A percentile compares a stretch with the other conserved stretches of the same genome.
Conservation (phyloP, 2,797 vertebrate species). For the Falco concolor region DNA sequence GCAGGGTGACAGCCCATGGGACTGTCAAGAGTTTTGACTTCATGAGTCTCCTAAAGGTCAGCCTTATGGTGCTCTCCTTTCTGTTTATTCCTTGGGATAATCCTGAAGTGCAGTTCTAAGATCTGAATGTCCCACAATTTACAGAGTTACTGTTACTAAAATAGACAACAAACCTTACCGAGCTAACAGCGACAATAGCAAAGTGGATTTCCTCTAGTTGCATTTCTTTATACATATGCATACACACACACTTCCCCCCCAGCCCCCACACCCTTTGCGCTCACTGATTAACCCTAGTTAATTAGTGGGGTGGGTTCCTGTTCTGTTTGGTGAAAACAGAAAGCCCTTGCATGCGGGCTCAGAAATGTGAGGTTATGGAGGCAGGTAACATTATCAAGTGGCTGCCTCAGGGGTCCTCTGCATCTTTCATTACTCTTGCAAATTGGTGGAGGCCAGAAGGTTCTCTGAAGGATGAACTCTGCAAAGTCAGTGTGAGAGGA, state of each 20-base stretch:
- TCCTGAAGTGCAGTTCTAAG: neutral
- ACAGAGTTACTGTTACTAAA: neutral
- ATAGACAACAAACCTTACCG: neutral
- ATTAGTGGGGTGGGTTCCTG: neutral
- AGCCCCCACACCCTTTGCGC: neutral
- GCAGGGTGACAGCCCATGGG: neutral
- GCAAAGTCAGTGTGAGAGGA: neutral
- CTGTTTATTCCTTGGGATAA: neutral
- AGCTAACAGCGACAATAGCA: neutral
- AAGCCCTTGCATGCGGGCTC: neutral
- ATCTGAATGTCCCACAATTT: neutral
- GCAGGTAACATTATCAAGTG: neutral
- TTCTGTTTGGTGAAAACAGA: neutral
- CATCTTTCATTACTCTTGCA: neutral
- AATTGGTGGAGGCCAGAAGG: accelerated
- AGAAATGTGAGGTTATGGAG: neutral
- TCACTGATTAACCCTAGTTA: neutral
- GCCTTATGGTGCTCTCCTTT: neutral
- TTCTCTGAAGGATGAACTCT: neutral
- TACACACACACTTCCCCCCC: no score
- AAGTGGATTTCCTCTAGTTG: neutral
- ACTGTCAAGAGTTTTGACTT: neutral
- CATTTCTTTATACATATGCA: neutral
- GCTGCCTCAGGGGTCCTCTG: neutral
- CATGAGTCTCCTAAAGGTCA: neutral